Base-by-base conservation (phyloP, 2,888 invertebrate species). In the Philereme transversata region DNA sequence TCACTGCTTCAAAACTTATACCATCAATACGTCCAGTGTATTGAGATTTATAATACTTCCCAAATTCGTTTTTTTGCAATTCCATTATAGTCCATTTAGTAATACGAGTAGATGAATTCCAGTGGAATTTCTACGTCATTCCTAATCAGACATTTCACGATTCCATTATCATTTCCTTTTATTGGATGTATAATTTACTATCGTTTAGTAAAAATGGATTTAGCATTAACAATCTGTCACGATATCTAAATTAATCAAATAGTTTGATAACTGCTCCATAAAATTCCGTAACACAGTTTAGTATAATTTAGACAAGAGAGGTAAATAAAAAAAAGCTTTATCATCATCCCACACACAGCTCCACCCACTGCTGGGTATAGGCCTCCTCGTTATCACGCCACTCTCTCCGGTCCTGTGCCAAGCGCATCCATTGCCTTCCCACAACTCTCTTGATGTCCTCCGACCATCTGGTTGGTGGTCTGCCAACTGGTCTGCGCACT, bases 161-260 rank as follows among this genome's bases (percentile, higher is more conserved):
- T 9, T 44, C 22, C 6, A 41, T 54, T 52, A 58, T 48, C 57
- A 52, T 43, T 58, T 46, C 51, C 8, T 51, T 22, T 35, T 47
- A 7, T 9, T 41, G 41, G 10, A 34, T 33, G 7, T 22, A 34
- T 54, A 34, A 34, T 49, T 38, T n/a, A 47, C 46, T 22, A 11
- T 9, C 11, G 41, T 41, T 35, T 22, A 22, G 22, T 44, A 35
- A 40, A 54, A 34, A 38, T 38, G 9, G 9, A 40, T 47, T 40
- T 10, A 48, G 38, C 44, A 45, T 22, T 5, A 45, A 6, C 45
- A 22, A 10, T 10, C 9, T 10, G 46, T 46, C 38, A 38, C 40
- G 40, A 41, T 41, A 46, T 57, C 50, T 11, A 11, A 40, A 51
- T 40, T 51, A 34, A 38, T 40, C 57, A 35, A 49, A 56, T 46